Conservation (phyloP, 2,888 invertebrate genomes). For the Drosophila prolongata region DNA sequence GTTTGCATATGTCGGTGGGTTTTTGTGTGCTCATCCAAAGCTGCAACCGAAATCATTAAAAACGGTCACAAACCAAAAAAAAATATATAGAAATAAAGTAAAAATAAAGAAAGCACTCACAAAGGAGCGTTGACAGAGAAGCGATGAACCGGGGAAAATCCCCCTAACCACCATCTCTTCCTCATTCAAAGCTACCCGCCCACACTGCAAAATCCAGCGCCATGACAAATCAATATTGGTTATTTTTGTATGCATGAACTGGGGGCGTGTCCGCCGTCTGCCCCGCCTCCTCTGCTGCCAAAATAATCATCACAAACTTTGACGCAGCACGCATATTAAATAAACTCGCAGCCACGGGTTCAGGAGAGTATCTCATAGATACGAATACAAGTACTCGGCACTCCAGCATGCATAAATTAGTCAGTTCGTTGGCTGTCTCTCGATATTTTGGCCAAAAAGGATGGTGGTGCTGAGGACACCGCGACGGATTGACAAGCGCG, state of each 20-base stretch:
- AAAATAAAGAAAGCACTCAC: conserved; percentile 11
- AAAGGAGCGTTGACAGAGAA: conserved; percentile 32
- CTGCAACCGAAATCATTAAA: conserved; percentile 52
- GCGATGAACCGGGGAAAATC: conserved; percentile 15
- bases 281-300: conserved; percentile 27
- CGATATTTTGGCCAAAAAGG: conserved; percentile 30
- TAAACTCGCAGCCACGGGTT: conserved; percentile 55
- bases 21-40: conserved; percentile 25
- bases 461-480: not conserved
- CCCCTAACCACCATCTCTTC: not conserved
- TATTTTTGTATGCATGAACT: conserved; percentile 75
- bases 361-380: conserved; percentile 42
- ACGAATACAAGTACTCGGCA: conserved; percentile 37
- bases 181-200: conserved; percentile 7
- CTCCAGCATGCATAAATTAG: conserved; percentile 46
- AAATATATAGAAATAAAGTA: conserved; percentile 20
- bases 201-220: conserved; percentile 23
- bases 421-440: conserved; percentile 6
- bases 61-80: conserved; percentile 23
- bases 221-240: conserved; percentile 76
- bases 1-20: conserved; percentile 17
- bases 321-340: conserved; percentile 79
- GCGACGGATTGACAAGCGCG: conserved; percentile 41
- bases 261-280: conserved; percentile 60
- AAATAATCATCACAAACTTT: conserved; percentile 77